phyloP scores from a whole-genome alignment of 2,888 invertebrate genomes.

The Perizoma affinitatum region DNA sequence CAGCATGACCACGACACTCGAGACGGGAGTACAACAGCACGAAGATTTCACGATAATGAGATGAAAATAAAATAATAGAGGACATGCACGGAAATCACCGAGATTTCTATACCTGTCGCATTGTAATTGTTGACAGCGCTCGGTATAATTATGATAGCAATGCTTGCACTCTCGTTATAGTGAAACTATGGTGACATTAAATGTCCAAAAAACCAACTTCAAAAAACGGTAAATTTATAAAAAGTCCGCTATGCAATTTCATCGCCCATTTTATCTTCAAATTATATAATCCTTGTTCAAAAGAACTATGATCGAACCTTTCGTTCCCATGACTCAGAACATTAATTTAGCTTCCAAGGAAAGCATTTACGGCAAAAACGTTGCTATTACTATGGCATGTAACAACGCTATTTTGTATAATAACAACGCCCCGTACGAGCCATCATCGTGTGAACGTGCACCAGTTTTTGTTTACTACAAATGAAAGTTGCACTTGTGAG shows the following conservation, averaged over 20 bases:
- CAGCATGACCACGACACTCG: slow-evolving; percentile 49
- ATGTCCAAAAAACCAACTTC: background rate
- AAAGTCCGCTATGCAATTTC: background rate
- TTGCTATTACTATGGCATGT: slow-evolving; percentile 26
- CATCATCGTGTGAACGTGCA: slow-evolving; percentile 74
- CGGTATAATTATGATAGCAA: slow-evolving; percentile 39
- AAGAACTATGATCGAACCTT: slow-evolving; percentile 31
- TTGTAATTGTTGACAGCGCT: slow-evolving; percentile 35
- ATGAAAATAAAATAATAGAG: slow-evolving; percentile 51
- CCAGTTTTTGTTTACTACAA: slow-evolving; percentile 74
- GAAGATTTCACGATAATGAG: slow-evolving; percentile 62
- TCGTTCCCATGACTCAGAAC: slow-evolving; percentile 48
- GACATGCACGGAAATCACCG: slow-evolving; percentile 50
- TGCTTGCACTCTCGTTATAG: slow-evolving; percentile 45
- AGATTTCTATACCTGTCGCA: slow-evolving; percentile 55
- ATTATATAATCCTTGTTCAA: too few species aligned
- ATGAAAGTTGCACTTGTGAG: slow-evolving; percentile 82
- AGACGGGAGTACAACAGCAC: slow-evolving; percentile 45
- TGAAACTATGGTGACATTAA: slow-evolving; percentile 37
- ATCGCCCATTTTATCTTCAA: too few species aligned
- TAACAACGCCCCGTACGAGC: slow-evolving; percentile 54
- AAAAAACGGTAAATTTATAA: background rate
- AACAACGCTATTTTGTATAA: slow-evolving; percentile 47
- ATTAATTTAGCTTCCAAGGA: slow-evolving; percentile 56
- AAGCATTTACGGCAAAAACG: slow-evolving; percentile 64